These are phyloP conservation scores for Tinamus guttatus DNA, from an alignment of 2,113 vertebrate species.

Conservation along the genomic window DNA sequence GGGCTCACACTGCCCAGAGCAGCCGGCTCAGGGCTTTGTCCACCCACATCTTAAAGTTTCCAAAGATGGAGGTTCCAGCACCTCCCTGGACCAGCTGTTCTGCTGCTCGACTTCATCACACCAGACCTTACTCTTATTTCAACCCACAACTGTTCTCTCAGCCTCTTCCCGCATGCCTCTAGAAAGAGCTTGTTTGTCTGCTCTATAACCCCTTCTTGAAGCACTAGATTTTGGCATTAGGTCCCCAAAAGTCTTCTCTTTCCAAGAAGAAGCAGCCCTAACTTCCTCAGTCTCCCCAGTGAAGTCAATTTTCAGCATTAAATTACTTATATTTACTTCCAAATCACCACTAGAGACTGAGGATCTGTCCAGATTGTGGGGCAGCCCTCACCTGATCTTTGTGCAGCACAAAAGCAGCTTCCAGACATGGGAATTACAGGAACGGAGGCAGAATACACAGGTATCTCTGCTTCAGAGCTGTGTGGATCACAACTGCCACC, in stretches of 20 bases:
- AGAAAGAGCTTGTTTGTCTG: background rate
- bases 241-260: background rate
- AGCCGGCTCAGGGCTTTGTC: background rate
- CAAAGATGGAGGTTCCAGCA: background rate
- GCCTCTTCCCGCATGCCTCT: background rate
- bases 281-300: background rate
- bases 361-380: background rate
- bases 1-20: constrained; percentile 24
- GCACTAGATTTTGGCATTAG: background rate
- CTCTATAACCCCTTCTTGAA: background rate
- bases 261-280: background rate
- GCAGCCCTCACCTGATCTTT: background rate
- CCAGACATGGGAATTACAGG: background rate
- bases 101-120: background rate
- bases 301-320: background rate
- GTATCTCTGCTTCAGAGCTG: background rate
- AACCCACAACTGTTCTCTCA: background rate
- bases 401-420: background rate
- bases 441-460: accelerated
- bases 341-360: accelerated
- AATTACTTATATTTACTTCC: background rate
- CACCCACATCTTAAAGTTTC: background rate
- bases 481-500: background rate
- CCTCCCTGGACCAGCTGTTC: background rate
- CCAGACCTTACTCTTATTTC: background rate